These are phyloP conservation scores for Mesorhabditis belari DNA, from an alignment of 2,888 invertebrate species.

Conservation along the genomic window DNA sequence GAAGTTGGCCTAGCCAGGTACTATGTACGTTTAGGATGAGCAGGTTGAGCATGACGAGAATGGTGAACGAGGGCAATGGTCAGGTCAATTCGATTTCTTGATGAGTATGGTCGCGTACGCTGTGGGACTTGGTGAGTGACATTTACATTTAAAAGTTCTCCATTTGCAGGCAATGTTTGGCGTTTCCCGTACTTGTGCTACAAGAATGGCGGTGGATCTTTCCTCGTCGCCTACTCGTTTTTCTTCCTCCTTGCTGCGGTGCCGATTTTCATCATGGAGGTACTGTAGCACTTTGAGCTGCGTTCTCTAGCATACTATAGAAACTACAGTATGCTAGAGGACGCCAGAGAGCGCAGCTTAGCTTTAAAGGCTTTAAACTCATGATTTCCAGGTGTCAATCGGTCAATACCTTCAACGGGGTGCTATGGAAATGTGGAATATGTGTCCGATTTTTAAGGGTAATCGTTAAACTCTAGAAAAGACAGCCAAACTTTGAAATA, in stretches of 20 bases:
- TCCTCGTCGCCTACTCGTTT: constrained; percentile 49
- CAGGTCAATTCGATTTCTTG: constrained; percentile 46
- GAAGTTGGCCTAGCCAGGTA: neutral
- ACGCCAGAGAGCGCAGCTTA: neutral
- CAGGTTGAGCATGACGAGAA: neutral
- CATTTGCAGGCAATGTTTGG: constrained; percentile 49
- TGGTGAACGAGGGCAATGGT: constrained; percentile 46
- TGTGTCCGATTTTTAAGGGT: constrained; percentile 50
- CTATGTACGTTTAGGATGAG: neutral
- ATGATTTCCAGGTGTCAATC: constrained; percentile 38
- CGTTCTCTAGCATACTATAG: too few species aligned
- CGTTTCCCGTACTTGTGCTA: constrained; percentile 53
- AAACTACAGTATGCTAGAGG: too few species aligned
- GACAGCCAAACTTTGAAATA: too few species aligned
- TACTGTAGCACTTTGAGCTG: neutral
- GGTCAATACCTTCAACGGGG: constrained; percentile 52
- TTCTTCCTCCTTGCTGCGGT: constrained; percentile 51
- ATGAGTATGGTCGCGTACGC: constrained; percentile 53
- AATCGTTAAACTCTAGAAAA: too few species aligned
- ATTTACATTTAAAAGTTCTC: neutral
- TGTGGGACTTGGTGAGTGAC: constrained; percentile 46
- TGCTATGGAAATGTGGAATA: constrained; percentile 53
- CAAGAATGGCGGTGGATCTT: constrained; percentile 52
- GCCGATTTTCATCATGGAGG: constrained; percentile 50
- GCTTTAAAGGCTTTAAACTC: neutral